Evolutionary conservation across 64 coral and sea anemone species (phyloP), one percentile per base, ranked within the genome.

Genomic region (Dendrophyllia cribrosa): DNA sequence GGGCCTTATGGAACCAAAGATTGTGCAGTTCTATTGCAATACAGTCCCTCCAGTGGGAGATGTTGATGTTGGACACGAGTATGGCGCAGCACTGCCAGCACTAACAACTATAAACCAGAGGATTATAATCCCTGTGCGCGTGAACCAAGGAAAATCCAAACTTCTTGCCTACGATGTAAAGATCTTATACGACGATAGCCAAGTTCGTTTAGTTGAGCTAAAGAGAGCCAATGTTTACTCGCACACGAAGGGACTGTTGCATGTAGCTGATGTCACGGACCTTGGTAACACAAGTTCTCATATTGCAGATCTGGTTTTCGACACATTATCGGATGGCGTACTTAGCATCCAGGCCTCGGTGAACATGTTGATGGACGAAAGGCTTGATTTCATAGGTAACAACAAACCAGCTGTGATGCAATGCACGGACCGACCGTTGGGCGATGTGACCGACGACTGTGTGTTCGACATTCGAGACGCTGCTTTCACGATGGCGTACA

Each of bases 381-480:
- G 66, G 25, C 83, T 92, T 7, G 58, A 51, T 6, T 65, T 53
- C 59, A 90, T 90, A 69, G 63, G 24, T 13, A 47, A 72, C 44
- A 53, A n/a, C 15, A n/a, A 59, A 63, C 43, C 73, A 25, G 21
- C 15, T 76, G 14, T 50, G 25, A 62, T 3, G 25, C 17, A 20
- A 16, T 92, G 91, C 49, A 19, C 72, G 15, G 50, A 7, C n/a
- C 16, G 8, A 4, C 65, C 63, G 55, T 61, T 95, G 78, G 93
- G 93, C 20, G 93, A 95, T 72, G 79, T 85, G 20, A 76, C 74
- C 12, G n/a, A 10, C 4, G 79, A 95, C 23, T 95, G 93, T 85
- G 87, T 72, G 58, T 86, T 95, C 4, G 87, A 95, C 24, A 71
- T 95, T 65, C 58, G 70, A 21, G 93, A 95, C 21, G 58, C 93